These are phyloP conservation scores for Gobio occitaniae DNA, from an alignment of 2,797 vertebrate genomes.

Conservation along the genomic window DNA sequence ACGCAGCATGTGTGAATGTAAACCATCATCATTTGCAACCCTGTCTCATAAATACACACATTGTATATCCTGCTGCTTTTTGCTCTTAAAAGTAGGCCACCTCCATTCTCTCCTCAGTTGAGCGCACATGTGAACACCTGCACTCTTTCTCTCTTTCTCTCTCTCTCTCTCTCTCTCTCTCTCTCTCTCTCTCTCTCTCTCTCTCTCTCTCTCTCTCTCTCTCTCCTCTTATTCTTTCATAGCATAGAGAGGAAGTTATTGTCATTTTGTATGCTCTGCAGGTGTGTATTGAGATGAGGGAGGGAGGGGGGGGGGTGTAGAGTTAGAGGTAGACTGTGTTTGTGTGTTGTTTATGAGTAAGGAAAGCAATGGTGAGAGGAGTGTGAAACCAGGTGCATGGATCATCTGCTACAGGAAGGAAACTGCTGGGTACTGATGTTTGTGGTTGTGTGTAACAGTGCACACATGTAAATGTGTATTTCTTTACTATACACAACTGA, in stretches of 20 bases:
- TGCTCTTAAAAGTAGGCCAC: conserved; percentile 13
- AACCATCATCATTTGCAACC: neutral
- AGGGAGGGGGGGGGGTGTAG: no score
- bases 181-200: no score
- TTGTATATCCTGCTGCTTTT: conserved; percentile 8
- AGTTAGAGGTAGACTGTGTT: neutral
- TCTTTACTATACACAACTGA: neutral
- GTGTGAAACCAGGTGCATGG: conserved; percentile 18
- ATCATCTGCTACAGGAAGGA: conserved; percentile 28
- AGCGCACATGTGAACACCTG: conserved; percentile 1
- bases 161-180: no score
- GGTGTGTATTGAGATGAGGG: conserved; percentile 35
- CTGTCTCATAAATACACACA: neutral
- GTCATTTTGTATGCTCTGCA: conserved; percentile 11
- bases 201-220: no score
- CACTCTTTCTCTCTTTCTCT: no score
- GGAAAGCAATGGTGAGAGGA: neutral
- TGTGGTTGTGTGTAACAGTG: conserved; percentile 1
- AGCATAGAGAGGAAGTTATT: neutral
- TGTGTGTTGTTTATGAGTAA: conserved; percentile 10
- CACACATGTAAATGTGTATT: neutral
- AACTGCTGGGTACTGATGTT: neutral
- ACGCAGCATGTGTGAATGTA: neutral
- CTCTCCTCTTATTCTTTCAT: neutral
- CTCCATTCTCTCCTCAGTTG: neutral